Evolutionary conservation across 2,113 vertebrate genomes (phyloP).

Genomic region (Pavo muticus): DNA sequence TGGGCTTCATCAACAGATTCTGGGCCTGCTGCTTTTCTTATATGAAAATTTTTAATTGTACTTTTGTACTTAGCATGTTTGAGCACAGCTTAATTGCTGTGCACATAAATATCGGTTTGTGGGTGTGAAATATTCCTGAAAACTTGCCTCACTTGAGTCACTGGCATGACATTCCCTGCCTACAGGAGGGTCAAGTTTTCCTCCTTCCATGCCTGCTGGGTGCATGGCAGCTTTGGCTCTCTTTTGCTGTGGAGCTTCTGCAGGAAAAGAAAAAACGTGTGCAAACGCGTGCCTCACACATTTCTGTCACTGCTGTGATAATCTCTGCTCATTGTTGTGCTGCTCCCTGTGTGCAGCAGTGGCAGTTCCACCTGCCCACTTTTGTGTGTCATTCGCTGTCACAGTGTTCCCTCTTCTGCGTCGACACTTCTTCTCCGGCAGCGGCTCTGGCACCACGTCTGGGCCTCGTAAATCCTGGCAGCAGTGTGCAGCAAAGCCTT

Average conservation of each 20-base stretch:
- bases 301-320: not conserved
- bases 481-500: not conserved
- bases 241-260: not conserved
- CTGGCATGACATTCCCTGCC: not conserved
- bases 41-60: not conserved
- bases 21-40: not conserved
- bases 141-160: not conserved
- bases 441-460: not conserved
- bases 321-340: not conserved
- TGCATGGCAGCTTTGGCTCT: not conserved
- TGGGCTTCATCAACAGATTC: not conserved
- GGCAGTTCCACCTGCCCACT: constrained; percentile 16
- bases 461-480: constrained; percentile 44
- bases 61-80: not conserved
- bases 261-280: not conserved
- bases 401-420: not conserved
- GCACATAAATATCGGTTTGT: not conserved
- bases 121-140: not conserved
- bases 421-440: not conserved
- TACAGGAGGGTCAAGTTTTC: not conserved
- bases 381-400: constrained; percentile 22
- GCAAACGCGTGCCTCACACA: accelerated
- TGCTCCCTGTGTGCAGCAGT: accelerated
- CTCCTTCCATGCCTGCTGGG: not conserved
- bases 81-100: not conserved